Base-by-base conservation (phyloP, 2,888 invertebrate genomes). In the Apotomis betuletana region DNA sequence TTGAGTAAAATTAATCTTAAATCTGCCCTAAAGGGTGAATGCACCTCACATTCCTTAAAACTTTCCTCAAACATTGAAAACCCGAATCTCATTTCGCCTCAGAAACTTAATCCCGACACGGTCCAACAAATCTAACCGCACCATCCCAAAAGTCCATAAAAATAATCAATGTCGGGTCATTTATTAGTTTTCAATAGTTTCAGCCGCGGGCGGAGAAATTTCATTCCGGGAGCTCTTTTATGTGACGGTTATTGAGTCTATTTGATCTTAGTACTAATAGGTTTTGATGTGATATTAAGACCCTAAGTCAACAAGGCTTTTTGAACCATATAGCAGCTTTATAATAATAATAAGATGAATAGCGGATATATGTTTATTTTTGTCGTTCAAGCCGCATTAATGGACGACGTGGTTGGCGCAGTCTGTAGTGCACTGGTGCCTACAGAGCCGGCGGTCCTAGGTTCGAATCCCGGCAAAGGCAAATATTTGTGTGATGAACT, bases 141-240 rank as follows among this genome's bases (percentile, higher is more conserved):
- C 46, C 38, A 49, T 6, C 38, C 70, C 46, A 68, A 68, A 68
- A 63, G 67, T 67, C 72, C 58, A 68, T 59, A 68, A 63, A 63
- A 72, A 68, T 72, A 72, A 68, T 54, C 68, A 58, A 72, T 62
- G 52, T 52, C 44, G 13, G 58, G 15, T 38, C 63, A 72, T 68
- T 63, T 68, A 72, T 68, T 63, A 68, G 67, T 71, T 71, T 67
- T 67, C 71, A 52, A 67, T 67, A 71, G 71, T 71, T 67, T 55
- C 65, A 38, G 54, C 70, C 54, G 38, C 10, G 36, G 59, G 65
- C 65, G 10, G 59, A 13, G 12, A 57, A 41, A 69, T 57, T 51
- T 58, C 69, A 58, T 63, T 69, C 58, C 58, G n/a, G 12, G 46
- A 6, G n/a, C 41, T 27, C 54, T 12, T 69, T 64, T 64, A 36